Base-by-base conservation (phyloP, 1,140 invertebrate genomes). In the Latrodectus geometricus region DNA sequence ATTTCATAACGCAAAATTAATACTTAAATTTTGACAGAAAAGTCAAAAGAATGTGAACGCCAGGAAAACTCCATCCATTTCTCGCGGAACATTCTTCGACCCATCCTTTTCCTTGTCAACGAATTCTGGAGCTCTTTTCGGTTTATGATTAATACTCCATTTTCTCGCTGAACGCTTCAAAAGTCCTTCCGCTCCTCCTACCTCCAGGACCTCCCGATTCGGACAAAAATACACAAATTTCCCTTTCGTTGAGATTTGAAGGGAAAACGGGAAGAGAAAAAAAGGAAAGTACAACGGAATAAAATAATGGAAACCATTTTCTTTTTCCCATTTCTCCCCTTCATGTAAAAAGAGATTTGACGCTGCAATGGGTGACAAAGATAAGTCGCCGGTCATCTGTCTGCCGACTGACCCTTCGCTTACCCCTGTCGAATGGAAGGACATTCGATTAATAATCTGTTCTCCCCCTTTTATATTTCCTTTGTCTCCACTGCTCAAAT, bases 381-480 rank as follows among this genome's bases (percentile, higher is more conserved):
- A 86, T 86, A 86, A 86, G 83, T 86, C 83, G 83, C 75, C 48
- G 83, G 83, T 86, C 83, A 86, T 86, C 83, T 86, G 83, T 86
- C 83, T 86, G 83, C 12, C 49, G 75, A 70, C 83, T 86, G 83
- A 86, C 83, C 83, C 74, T 66, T 86, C 83, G 83, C 83, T 86
- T 86, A 77, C 21, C 74, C 75, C 70, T 86, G 83, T 86, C 83
- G 83, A 73, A 70, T 21, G 83, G 54, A 77, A 70, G 83, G 83
- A 77, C 83, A 86, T 86, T 86, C 83, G 83, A 86, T 86, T 86
- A 86, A 86, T 86, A 86, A 86, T 52, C n/a, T 20, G 21, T 20
- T 73, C 81, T 48, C 56, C 49, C 83, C 75, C 77, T 86, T 86
- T 86, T 86, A 86, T 11, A 61, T 78, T 77, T 73, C 83, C n/a